Conservation (phyloP, 2,113 vertebrate species). For the Chloebia gouldiae region DNA sequence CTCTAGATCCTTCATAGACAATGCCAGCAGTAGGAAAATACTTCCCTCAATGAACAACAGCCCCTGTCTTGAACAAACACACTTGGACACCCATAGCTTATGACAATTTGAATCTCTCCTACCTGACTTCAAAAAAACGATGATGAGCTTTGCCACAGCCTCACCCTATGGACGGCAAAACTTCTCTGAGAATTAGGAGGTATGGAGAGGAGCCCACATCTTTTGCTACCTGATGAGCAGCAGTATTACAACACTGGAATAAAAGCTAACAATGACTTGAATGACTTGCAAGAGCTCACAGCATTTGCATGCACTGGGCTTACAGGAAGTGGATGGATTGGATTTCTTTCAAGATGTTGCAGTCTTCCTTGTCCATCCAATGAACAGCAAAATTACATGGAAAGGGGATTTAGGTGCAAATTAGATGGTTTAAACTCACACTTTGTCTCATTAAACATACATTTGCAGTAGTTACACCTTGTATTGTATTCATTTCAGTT, state of each 20-base stretch:
- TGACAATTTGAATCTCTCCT: background rate
- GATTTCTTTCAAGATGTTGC: background rate
- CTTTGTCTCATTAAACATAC: background rate
- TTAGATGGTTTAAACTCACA: background rate
- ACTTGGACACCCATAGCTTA: background rate
- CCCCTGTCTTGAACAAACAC: background rate
- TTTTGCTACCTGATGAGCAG: background rate
- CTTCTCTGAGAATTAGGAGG: background rate
- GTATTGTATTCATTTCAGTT: background rate
- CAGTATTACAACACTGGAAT: background rate
- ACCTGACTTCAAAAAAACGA: background rate
- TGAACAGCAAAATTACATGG: background rate
- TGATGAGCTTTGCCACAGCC: background rate
- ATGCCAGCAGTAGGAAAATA: background rate
- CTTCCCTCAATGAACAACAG: background rate
- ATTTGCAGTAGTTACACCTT: background rate
- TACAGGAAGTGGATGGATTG: background rate
- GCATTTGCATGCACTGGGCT: fast-evolving
- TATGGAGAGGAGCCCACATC: background rate
- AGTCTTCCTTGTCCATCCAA: background rate
- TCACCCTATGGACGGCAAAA: background rate
- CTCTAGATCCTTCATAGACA: background rate
- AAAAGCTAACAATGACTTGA: background rate
- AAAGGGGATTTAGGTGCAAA: background rate
- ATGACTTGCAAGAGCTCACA: background rate